Evolutionary conservation across 2,888 invertebrate species (phyloP).

Genomic region (Agriopis leucophaearia): DNA sequence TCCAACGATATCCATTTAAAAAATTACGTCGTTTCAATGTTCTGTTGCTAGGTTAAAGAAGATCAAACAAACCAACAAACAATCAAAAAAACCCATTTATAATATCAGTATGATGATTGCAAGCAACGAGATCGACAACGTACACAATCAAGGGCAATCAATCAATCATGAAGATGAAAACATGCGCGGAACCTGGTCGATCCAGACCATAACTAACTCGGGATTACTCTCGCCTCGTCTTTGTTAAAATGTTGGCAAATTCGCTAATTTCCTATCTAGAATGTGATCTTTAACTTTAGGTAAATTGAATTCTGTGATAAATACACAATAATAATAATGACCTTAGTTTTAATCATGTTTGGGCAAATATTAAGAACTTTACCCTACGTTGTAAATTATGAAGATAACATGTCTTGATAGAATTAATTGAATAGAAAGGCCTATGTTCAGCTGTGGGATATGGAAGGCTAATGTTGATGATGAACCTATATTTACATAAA

Average conservation of each 20-base stretch:
- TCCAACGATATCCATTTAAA: too few species aligned
- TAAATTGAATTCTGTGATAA: not conserved
- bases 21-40: too few species aligned
- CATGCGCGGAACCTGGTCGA: not conserved
- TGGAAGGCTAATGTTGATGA: not conserved
- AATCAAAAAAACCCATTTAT: too few species aligned
- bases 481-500: not conserved
- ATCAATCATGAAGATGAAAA: conserved; percentile 12
- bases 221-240: not conserved
- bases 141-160: conserved; percentile 2
- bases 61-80: not conserved
- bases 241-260: not conserved
- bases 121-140: not conserved
- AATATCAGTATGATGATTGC: too few species aligned
- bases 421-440: not conserved
- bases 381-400: not conserved
- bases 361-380: not conserved
- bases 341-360: too few species aligned
- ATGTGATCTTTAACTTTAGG: not conserved
- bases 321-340: too few species aligned
- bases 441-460: not conserved
- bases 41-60: not conserved
- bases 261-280: not conserved
- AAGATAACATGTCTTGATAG: not conserved
- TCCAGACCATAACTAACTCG: conserved; percentile 2